Conservation (phyloP, 2,797 vertebrate genomes). For the Myotis pilosus region DNA sequence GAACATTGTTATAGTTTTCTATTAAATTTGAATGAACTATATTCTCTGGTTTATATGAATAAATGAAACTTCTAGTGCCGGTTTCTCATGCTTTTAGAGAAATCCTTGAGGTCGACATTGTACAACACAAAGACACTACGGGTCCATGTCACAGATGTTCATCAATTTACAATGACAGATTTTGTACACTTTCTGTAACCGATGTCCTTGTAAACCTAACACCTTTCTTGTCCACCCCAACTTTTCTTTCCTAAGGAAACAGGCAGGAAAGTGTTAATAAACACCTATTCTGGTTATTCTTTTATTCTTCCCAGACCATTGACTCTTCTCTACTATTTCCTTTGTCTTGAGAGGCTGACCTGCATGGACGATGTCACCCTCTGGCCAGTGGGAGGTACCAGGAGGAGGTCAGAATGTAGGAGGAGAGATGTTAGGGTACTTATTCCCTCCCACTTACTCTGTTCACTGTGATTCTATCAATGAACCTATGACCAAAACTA, state of each 20-base stretch:
- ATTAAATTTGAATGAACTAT: slow-evolving; percentile 85
- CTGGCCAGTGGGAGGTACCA: background rate
- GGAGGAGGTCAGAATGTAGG: background rate
- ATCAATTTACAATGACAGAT: background rate
- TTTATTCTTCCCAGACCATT: background rate
- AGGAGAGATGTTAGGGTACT: background rate
- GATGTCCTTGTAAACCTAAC: background rate
- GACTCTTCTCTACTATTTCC: background rate
- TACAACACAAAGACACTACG: background rate
- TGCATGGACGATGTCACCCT: background rate
- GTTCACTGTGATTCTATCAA: background rate
- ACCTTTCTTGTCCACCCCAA: background rate
- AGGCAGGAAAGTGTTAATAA: background rate
- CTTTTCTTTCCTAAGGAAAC: background rate
- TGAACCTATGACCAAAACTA: background rate
- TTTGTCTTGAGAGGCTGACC: background rate
- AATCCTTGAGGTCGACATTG: background rate
- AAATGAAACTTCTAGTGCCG: background rate
- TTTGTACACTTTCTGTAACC: background rate
- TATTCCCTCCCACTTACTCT: background rate
- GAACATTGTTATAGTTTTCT: slow-evolving; percentile 79
- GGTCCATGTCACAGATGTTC: background rate
- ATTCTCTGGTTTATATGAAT: slow-evolving; percentile 83
- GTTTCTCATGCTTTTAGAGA: background rate
- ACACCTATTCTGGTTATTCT: background rate